Percentiles rank a stretch among this genome's conserved stretches.
Evolutionary conservation across 2,797 vertebrate species (phyloP).

Genomic region (Lepidocolaptes lacrymiger): DNA sequence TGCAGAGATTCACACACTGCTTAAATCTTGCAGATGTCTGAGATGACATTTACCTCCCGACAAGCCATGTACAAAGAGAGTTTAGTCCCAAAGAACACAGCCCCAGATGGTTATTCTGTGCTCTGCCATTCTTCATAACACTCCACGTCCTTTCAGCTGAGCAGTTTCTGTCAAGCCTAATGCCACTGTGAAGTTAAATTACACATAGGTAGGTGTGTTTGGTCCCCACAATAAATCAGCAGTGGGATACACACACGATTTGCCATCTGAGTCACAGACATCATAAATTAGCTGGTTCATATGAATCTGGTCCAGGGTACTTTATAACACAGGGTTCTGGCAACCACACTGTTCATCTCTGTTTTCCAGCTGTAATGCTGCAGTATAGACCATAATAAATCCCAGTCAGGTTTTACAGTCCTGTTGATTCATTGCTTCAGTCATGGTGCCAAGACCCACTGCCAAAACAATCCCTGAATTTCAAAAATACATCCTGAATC

Average conservation of each 20-base stretch:
- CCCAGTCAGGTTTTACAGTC: constrained; percentile 39
- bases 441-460: neutral
- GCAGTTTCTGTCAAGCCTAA: constrained; percentile 20
- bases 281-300: constrained; percentile 46
- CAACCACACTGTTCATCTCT: constrained; percentile 11
- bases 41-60: constrained; percentile 22
- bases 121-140: neutral
- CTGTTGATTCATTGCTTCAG: constrained; percentile 18
- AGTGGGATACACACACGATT: neutral
- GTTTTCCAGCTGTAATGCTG: constrained; percentile 34
- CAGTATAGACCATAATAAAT: constrained; percentile 39
- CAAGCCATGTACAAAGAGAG: neutral
- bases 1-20: neutral
- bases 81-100: neutral
- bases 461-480: neutral
- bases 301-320: neutral
- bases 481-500: neutral
- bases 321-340: constrained; percentile 16
- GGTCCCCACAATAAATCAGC: constrained; percentile 32
- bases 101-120: neutral
- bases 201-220: constrained; percentile 5
- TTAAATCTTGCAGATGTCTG: constrained; percentile 12
- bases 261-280: constrained; percentile 16
- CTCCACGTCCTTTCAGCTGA: neutral
- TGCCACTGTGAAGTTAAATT: constrained; percentile 38